Conservation (phyloP, 2,113 vertebrate species). For the Rhinoderma darwinii region DNA sequence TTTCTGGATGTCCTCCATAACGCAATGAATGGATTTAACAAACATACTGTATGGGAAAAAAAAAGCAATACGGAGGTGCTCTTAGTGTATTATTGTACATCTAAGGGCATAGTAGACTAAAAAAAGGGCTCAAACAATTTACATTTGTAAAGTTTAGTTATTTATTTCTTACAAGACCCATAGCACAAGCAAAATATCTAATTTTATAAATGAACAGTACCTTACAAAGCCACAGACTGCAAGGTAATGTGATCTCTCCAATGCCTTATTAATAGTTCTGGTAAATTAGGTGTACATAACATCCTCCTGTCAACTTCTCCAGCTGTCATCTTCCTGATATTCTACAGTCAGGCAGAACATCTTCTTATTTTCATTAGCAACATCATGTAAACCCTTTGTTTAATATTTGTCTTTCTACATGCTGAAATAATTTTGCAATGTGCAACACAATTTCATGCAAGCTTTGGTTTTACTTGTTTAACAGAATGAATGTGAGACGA, state of each 20-base stretch:
- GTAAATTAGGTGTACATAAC: slow-evolving; percentile 77
- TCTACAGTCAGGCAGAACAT: slow-evolving; percentile 68
- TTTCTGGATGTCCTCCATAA: too few species aligned
- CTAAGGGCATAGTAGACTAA: too few species aligned
- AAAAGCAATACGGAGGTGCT: too few species aligned
- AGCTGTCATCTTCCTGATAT: slow-evolving; percentile 74
- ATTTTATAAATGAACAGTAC: slow-evolving; percentile 6
- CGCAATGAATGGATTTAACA: too few species aligned
- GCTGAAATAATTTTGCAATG: slow-evolving; percentile 66
- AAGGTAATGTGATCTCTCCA: slow-evolving; percentile 68
- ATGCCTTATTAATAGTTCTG: slow-evolving; percentile 69
- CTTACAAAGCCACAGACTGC: background rate
- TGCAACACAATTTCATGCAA: slow-evolving; percentile 72
- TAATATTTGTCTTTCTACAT: slow-evolving; percentile 57
- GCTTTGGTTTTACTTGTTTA: slow-evolving; percentile 62
- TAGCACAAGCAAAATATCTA: background rate
- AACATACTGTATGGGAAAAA: too few species aligned
- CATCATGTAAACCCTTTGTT: slow-evolving; percentile 59
- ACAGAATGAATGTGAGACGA: background rate
- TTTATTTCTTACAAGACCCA: background rate
- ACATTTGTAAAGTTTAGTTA: background rate
- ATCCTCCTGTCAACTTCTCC: slow-evolving; percentile 73
- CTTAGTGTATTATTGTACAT: too few species aligned
- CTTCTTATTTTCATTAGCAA: slow-evolving; percentile 55
- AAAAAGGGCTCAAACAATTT: background rate